A percentile compares a stretch with the other conserved stretches of the same genome.
Evolutionary conservation across 2,888 invertebrate species (phyloP).

Genomic region (Ceramica pisi): DNA sequence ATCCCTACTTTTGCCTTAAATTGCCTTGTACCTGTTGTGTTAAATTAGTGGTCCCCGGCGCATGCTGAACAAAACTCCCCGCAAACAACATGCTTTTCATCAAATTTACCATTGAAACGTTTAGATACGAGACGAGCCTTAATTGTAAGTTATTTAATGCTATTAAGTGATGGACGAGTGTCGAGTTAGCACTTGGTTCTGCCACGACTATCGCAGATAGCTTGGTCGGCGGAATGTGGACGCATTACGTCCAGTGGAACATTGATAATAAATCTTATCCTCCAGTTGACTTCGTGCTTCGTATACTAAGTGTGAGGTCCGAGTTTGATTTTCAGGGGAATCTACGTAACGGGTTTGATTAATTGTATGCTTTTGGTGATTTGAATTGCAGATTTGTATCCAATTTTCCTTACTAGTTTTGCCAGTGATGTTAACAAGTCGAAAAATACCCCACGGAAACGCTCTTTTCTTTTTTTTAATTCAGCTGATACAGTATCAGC

Average conservation of each 20-base stretch:
- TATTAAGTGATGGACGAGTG: slow-evolving; percentile 45
- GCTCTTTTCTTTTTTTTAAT: not conserved
- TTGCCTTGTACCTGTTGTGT: not conserved
- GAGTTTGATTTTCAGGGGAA: slow-evolving; percentile 8
- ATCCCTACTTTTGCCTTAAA: not conserved
- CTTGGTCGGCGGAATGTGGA: slow-evolving; percentile 54
- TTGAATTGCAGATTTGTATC: not conserved
- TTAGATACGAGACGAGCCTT: slow-evolving; percentile 9
- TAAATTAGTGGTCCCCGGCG: too few relatives aligned
- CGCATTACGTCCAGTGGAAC: slow-evolving; percentile 47
- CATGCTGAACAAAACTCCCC: not conserved
- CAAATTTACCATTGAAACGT: slow-evolving; percentile 7
- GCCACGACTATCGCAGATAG: slow-evolving; percentile 28
- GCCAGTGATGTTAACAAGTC: not conserved
- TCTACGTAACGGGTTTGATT: not conserved
- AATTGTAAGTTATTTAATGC: slow-evolving; percentile 45
- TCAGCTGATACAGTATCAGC: too few relatives aligned
- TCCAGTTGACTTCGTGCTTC: slow-evolving; percentile 40
- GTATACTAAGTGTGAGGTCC: slow-evolving; percentile 56
- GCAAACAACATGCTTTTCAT: not conserved
- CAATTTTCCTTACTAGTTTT: not conserved
- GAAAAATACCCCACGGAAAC: not conserved
- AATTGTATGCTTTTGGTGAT: too few relatives aligned
- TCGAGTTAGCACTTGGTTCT: slow-evolving; percentile 49
- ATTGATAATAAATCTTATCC: slow-evolving; percentile 59